Conservation (phyloP, 2,888 invertebrate genomes). For the Eupithecia abbreviata region DNA sequence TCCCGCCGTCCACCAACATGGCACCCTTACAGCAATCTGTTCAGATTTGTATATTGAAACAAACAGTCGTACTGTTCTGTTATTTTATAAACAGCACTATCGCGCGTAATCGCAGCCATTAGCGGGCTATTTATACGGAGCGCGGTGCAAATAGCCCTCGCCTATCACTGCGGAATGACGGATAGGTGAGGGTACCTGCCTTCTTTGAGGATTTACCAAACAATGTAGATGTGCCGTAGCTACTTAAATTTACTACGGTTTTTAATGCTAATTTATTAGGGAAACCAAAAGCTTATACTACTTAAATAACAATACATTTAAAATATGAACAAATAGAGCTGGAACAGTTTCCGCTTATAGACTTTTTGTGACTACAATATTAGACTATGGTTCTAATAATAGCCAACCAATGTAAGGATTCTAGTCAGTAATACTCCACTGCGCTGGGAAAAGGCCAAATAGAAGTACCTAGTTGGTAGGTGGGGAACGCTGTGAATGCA, state of each 20-base stretch:
- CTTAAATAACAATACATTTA: too few relatives aligned
- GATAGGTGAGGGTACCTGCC: conserved; percentile 1
- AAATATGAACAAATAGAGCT: too few relatives aligned
- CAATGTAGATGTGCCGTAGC: background rate
- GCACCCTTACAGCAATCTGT: conserved; percentile 11
- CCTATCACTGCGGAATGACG: conserved; percentile 11
- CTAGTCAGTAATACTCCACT: background rate
- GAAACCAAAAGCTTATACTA: too few relatives aligned
- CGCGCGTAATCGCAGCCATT: conserved; percentile 25
- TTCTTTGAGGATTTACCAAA: background rate
- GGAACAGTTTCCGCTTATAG: too few relatives aligned
- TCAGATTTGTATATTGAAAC: conserved; percentile 28
- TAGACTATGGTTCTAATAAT: background rate
- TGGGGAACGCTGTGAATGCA: background rate
- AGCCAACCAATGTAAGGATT: background rate
- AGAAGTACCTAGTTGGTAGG: background rate
- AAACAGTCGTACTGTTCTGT: conserved; percentile 24
- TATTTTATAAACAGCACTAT: conserved; percentile 23
- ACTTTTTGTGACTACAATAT: background rate
- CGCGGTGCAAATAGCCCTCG: conserved; percentile 6
- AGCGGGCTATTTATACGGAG: conserved; percentile 28
- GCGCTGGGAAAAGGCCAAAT: background rate
- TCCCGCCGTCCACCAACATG: background rate
- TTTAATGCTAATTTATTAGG: background rate
- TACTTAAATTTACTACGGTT: background rate